Evolutionary conservation across 1,140 invertebrate genomes (phyloP), one percentile per base, ranked within the genome.

Genomic region (Plodia interpunctella): DNA sequence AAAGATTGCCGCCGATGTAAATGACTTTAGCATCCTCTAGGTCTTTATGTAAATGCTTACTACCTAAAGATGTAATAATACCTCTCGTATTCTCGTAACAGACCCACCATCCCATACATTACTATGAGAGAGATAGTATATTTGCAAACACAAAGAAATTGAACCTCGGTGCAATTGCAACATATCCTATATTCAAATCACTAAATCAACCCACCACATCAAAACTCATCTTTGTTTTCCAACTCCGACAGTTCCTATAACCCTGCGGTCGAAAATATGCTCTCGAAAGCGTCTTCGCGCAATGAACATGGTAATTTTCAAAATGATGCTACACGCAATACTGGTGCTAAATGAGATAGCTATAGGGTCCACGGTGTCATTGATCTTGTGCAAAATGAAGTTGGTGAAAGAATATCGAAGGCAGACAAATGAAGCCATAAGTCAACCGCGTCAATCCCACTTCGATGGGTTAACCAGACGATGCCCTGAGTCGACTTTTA

Each of bases 381-480:
- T 11, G 25, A 6, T 10, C 25, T 30, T 25, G 11, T 30, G 59
- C 28, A 68, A 55, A 30, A 35, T 17, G 49, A 62, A 53, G 25
- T 70, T 76, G 63, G 78, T 69, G 51, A 59, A 68, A 75, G 60
- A 76, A 83, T 83, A 85, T 87, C 79, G 80, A 83, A 85, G 73
- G 74, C 76, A 72, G 76, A 76, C 74, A 86, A 86, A 88, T 88
- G 78, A 88, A 88, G 85, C 64, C 78, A 83, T 88, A 78, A 72
- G 80, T 88, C 85, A 80, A 60, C 55, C 15, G 32, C 55, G 62
- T 76, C 73, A 72, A 76, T 76, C 64, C 66, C 68, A 58, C 51
- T 66, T 78, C 66, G 72, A 73, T 79, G 73, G 79, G 83, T 84
- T 81, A 78, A 68, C 63, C 66, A 57, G 76, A 75, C 75, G 69